Conservation (phyloP, 92 coral and sea anemone species). For the Porites evermanni region DNA sequence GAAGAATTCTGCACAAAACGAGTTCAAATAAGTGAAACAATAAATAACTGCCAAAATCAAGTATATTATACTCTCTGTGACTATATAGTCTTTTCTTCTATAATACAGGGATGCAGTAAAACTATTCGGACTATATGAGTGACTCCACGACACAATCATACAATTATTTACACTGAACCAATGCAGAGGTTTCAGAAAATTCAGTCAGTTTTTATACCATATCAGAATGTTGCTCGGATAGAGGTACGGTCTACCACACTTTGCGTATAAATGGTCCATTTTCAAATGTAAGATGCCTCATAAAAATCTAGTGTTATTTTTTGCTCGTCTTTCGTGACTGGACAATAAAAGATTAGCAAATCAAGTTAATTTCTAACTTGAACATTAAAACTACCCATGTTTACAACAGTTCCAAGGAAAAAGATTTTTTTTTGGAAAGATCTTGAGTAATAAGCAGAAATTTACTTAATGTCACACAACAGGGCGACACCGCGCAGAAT, state of each 20-base stretch:
- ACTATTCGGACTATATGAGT: neutral
- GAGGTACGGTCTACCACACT: no score
- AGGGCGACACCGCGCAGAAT: slow-evolving; percentile 98
- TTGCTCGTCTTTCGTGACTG: neutral
- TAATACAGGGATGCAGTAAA: neutral
- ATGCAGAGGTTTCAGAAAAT: neutral
- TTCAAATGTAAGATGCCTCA: neutral
- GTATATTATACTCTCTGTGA: neutral
- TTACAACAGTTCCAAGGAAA: neutral
- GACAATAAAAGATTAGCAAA: neutral
- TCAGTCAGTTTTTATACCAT: neutral
- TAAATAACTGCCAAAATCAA: slow-evolving; percentile 9
- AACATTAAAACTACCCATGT: neutral
- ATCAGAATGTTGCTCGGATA: no score
- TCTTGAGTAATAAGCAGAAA: neutral
- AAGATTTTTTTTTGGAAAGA: neutral
- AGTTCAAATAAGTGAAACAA: slow-evolving; percentile 8
- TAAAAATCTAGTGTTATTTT: neutral
- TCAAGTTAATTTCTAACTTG: neutral
- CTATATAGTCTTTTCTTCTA: neutral
- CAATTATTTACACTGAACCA: neutral
- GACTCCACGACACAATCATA: neutral
- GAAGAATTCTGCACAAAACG: neutral
- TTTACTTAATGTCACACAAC: slow-evolving; percentile 93
- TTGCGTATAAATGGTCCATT: no score